Conservation (phyloP, 2,113 vertebrate genomes). For the Protobothrops flavoviridis region DNA sequence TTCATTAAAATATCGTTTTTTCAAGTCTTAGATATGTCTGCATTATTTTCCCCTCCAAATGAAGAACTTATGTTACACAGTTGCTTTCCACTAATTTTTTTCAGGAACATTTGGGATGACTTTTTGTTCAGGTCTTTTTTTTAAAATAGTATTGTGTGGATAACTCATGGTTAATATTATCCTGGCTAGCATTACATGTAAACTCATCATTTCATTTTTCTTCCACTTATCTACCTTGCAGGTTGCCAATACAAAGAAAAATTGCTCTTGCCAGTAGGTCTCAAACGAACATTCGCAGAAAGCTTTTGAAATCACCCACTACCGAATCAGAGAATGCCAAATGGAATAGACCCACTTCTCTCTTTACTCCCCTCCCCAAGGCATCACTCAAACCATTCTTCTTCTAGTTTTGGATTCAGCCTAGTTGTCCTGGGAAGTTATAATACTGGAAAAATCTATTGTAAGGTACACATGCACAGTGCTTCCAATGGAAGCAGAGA, state of each 20-base stretch:
- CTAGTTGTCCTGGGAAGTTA: neutral
- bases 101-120: neutral
- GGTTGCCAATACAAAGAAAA: neutral
- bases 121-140: neutral
- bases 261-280: neutral
- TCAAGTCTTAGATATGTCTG: neutral
- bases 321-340: neutral
- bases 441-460: neutral
- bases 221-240: neutral
- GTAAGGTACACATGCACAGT: neutral
- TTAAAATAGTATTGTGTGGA: neutral
- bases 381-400: neutral
- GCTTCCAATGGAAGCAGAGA: neutral
- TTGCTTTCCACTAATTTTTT: neutral
- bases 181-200: neutral
- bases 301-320: neutral
- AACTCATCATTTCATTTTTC: neutral
- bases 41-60: neutral
- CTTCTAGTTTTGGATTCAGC: neutral
- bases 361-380: neutral
- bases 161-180: neutral
- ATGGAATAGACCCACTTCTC: neutral
- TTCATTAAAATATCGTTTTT: neutral
- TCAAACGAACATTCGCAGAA: neutral
- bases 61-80: neutral